Evolutionary conservation across 2,888 invertebrate genomes (phyloP).

Genomic region (Agrilus cyanescens): DNA sequence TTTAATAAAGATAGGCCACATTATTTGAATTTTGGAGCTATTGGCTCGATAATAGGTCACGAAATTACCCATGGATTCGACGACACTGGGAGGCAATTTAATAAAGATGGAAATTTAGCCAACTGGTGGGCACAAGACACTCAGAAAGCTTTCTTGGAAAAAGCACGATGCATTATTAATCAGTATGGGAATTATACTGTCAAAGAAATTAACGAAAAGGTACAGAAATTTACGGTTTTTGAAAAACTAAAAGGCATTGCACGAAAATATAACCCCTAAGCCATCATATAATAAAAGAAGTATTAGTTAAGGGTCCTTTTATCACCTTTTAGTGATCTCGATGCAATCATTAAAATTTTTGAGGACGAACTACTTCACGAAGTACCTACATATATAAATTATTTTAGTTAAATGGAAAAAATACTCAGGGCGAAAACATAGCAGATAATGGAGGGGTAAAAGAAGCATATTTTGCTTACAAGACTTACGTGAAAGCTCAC

Average conservation of each 20-base stretch:
- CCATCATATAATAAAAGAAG: too few species aligned
- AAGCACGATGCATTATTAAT: conserved; percentile 74
- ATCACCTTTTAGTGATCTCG: too few species aligned
- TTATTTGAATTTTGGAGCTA: conserved; percentile 77
- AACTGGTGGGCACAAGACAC: conserved; percentile 59
- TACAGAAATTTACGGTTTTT: conserved; percentile 39
- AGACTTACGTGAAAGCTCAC: conserved; percentile 53
- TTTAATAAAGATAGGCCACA: conserved; percentile 71
- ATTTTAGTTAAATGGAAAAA: conserved; percentile 65
- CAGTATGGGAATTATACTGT: conserved; percentile 81
- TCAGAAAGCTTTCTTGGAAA: conserved; percentile 71
- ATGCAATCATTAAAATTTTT: too few species aligned
- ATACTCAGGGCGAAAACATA: conserved; percentile 81
- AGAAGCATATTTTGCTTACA: conserved; percentile 44
- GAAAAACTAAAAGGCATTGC: conserved; percentile 52
- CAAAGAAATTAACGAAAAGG: conserved; percentile 46
- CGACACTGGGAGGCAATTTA: conserved; percentile 10
- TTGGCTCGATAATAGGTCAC: conserved; percentile 76
- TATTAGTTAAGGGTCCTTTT: too few species aligned
- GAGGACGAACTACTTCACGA: conserved; percentile 36
- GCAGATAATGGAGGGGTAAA: conserved; percentile 86
- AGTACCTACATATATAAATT: neutral
- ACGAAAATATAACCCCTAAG: conserved; percentile 46
- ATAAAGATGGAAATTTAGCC: conserved; percentile 8
- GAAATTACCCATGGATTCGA: conserved; percentile 80